Base-by-base conservation (phyloP, 2,797 vertebrate genomes). In the Chaunax sp. region DNA sequence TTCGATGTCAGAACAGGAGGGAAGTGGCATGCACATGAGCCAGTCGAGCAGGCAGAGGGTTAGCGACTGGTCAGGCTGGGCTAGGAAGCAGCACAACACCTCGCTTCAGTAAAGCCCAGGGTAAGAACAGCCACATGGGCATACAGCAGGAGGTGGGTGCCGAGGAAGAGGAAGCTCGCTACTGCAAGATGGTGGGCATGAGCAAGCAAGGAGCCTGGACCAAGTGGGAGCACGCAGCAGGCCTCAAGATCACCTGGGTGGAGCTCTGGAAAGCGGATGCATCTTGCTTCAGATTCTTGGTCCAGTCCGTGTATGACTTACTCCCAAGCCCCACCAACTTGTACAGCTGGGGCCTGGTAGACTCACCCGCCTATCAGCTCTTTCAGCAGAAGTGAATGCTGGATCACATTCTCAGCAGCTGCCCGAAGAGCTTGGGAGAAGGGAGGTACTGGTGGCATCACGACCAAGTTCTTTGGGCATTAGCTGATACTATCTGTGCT, bases 181-280 rank as follows among this genome's bases (percentile, higher is more conserved):
- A 22, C 20, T 2, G 20, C 19, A 47, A 18, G 20, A 9, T 13
- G 10, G 45, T 47, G 7, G 45, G 45, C 20, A 47, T 47, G 45
- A 23, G 45, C 19, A 47, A 47, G 45, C 45, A 47, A n/a, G 45
- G 45, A 6, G 19, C 45, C 45, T 47, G 45, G 45, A 46, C 19
- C 6, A 23, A 46, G 19, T 46, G 45, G 45, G 45, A 46, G 45
- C 19, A 46, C 19, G 2, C 9, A 46, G 43, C 43, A 13, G 19
- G 20, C 45, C 8, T 1, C 19, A 46, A 46, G 45, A 46, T 46
- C 45, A 46, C 2, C 45, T 46, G 45, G 19, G 2, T n/a, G 3
- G 12, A 43, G 3, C 12, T 18, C 18, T 43, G 41, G 15, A 43
- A 43, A 12, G 41, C 41, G 7, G 19, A 22, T 5, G 19, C 19